phyloP scores from a whole-genome alignment of 53 echinoderm and acorn worm species.

The Holothuria scabra region DNA sequence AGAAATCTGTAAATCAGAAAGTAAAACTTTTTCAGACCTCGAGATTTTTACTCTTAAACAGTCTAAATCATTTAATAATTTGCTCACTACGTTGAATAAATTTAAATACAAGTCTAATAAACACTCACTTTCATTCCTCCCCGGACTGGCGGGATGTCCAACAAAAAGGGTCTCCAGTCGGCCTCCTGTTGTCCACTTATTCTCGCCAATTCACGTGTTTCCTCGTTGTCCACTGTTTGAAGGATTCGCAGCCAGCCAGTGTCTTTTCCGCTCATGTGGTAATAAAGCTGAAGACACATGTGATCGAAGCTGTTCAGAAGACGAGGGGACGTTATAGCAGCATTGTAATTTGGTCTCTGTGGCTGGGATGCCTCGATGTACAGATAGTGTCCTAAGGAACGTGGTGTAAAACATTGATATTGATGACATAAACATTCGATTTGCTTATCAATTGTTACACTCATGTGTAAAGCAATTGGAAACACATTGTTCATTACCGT shows the following conservation, averaged over 20 bases:
- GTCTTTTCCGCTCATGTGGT: too few relatives aligned
- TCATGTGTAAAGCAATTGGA: too few relatives aligned
- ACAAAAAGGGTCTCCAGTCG: slow-evolving; percentile 61
- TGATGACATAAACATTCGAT: too few relatives aligned
- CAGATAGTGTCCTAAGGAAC: slow-evolving; percentile 71
- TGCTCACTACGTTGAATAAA: not conserved
- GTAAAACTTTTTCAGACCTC: too few relatives aligned
- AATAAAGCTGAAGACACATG: too few relatives aligned
- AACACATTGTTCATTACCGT: too few relatives aligned
- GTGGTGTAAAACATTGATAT: too few relatives aligned
- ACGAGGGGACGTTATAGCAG: slow-evolving; percentile 60
- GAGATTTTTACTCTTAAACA: too few relatives aligned
- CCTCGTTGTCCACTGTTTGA: slow-evolving; percentile 36
- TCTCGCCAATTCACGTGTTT: slow-evolving; percentile 34
- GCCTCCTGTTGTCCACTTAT: slow-evolving; percentile 59
- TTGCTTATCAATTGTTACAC: too few relatives aligned
- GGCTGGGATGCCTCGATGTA: slow-evolving; percentile 90
- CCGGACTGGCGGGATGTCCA: slow-evolving; percentile 46
- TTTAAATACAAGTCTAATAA: too few relatives aligned
- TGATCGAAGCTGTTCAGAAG: slow-evolving; percentile 47
- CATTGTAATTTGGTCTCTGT: slow-evolving; percentile 68
- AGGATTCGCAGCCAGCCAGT: slow-evolving; percentile 64
- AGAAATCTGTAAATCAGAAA: slow-evolving; percentile 40
- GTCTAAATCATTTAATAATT: not conserved
- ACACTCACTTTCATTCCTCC: slow-evolving; percentile 57